A percentile compares a stretch with the other conserved stretches of the same genome.
phyloP scores from a whole-genome alignment of 64 coral and sea anemone genomes.

The Stylophora pistillata region DNA sequence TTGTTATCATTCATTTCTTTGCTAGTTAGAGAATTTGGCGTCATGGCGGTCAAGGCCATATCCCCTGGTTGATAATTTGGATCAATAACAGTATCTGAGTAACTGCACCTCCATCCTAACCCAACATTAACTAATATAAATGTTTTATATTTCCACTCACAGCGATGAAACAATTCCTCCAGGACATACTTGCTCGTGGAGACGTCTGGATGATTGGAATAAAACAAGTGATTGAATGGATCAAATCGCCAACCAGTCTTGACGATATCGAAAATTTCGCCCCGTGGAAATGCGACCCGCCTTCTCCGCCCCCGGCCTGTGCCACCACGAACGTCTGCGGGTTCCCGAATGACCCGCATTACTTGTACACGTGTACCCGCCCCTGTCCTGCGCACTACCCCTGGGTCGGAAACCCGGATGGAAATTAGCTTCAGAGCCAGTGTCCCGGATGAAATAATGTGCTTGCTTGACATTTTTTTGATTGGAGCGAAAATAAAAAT shows the following conservation, averaged over 20 bases:
- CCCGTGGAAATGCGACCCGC: constrained; percentile 86
- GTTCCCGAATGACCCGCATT: constrained; percentile 37
- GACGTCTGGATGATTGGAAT: constrained; percentile 86
- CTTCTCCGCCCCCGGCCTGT: constrained; percentile 68
- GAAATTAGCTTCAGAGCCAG: constrained; percentile 14
- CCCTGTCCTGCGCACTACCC: constrained; percentile 77
- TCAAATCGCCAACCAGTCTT: constrained; percentile 69
- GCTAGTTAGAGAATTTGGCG: too few relatives aligned
- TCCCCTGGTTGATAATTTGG: too few relatives aligned
- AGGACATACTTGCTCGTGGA: constrained; percentile 24
- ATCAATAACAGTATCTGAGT: not conserved
- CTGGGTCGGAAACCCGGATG: constrained; percentile 83
- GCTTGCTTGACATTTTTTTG: not conserved
- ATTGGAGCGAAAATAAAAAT: not conserved
- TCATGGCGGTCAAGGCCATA: too few relatives aligned
- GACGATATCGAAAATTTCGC: constrained; percentile 79
- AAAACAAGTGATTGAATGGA: constrained; percentile 90
- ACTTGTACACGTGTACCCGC: constrained; percentile 50
- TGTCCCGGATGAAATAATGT: not conserved
- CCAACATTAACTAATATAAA: not conserved
- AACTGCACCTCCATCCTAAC: not conserved
- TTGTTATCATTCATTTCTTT: too few relatives aligned
- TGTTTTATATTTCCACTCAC: not conserved
- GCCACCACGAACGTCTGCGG: constrained; percentile 57
- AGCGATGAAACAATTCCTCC: constrained; percentile 75